phyloP scores from a whole-genome alignment of 2,797 vertebrate species.

The Cichlasoma orientale region DNA sequence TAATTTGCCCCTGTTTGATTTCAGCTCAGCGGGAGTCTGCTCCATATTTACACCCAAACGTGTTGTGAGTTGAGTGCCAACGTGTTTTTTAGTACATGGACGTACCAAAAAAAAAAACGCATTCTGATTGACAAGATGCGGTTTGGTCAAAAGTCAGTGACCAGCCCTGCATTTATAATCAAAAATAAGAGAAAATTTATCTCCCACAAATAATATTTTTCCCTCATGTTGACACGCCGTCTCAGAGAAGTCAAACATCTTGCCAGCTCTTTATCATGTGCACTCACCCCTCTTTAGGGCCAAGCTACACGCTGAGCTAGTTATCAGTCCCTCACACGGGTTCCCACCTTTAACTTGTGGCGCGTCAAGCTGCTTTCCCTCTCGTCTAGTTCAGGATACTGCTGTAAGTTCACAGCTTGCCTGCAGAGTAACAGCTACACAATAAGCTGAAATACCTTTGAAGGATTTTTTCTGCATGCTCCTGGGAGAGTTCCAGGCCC shows the following conservation, averaged over 20 bases:
- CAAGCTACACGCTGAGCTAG: background rate
- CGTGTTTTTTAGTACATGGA: background rate
- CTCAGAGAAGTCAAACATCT: background rate
- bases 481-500: conserved; percentile 86
- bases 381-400: background rate
- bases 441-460: conserved; percentile 80
- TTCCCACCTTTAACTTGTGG: conserved; percentile 25
- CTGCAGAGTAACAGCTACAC: background rate
- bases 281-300: background rate
- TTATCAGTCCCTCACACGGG: conserved; percentile 63
- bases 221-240: background rate
- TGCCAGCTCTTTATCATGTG: conserved; percentile 34
- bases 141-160: background rate
- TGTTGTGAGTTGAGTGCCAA: background rate
- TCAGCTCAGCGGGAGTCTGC: too few relatives aligned
- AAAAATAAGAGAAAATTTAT: background rate
- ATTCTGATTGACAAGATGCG: background rate
- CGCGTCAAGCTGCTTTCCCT: background rate
- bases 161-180: rapidly evolving
- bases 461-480: conserved; percentile 90
- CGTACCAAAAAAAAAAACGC: background rate
- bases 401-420: background rate
- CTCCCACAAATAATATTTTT: background rate
- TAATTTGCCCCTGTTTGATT: too few relatives aligned
- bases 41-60: background rate